Conservation (phyloP, 2,888 invertebrate species). For the Norana najaformis region DNA sequence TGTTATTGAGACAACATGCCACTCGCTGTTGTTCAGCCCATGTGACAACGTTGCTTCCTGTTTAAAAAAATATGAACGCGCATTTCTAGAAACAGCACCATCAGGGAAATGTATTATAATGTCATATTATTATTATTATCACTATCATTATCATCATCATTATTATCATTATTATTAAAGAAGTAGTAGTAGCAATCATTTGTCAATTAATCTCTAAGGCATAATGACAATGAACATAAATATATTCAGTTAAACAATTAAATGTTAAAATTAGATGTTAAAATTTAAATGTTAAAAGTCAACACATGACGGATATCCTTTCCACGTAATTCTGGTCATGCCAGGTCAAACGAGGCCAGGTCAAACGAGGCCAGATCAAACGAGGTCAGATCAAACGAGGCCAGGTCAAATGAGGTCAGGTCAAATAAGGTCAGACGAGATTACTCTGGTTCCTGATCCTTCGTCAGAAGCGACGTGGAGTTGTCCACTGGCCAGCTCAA, state of each 20-base stretch:
- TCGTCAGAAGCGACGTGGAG: conserved; percentile 53
- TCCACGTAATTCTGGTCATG: neutral
- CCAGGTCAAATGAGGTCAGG: neutral
- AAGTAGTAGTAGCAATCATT: neutral
- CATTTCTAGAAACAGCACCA: neutral
- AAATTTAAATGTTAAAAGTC: too few species aligned
- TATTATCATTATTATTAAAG: neutral
- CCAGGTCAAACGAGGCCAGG: neutral
- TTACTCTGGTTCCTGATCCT: conserved; percentile 43
- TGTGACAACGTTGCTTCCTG: conserved; percentile 23
- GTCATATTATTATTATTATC: neutral
- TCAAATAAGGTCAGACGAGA: neutral
- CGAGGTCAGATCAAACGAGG: neutral
- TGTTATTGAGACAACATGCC: conserved; percentile 35
- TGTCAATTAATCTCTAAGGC: too few species aligned
- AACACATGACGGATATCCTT: too few species aligned
- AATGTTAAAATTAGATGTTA: too few species aligned
- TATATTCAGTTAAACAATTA: too few species aligned
- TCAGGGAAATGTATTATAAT: neutral
- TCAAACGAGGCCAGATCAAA: neutral
- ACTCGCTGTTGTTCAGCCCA: conserved; percentile 36
- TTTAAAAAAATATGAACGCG: neutral
- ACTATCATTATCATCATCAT: neutral
- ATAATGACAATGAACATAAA: too few species aligned
- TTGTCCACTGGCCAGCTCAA: conserved; percentile 50